These are phyloP conservation scores for Lepidonotus clava DNA, from an alignment of 2,888 invertebrate species.

Conservation along the genomic window DNA sequence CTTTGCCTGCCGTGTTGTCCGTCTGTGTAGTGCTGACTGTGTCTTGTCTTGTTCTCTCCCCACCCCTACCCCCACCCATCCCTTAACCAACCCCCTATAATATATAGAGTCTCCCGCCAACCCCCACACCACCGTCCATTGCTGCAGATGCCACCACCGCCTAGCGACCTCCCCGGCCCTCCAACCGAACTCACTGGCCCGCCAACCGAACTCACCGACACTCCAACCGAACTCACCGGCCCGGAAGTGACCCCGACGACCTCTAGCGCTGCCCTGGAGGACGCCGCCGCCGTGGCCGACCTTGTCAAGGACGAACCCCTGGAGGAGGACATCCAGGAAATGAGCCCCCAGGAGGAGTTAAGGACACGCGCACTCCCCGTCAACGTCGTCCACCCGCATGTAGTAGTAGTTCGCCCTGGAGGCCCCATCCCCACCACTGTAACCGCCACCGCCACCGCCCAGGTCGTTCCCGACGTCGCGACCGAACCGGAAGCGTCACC, in stretches of 20 bases:
- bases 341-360: not conserved
- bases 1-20: conserved; percentile 39
- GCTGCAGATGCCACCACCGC: conserved; percentile 11
- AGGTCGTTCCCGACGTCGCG: too few relatives aligned
- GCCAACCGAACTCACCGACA: not conserved
- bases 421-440: not conserved
- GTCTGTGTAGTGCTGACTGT: conserved; percentile 12
- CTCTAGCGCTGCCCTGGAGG: not conserved
- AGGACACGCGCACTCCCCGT: too few relatives aligned
- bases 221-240: not conserved
- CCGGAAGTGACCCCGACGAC: not conserved
- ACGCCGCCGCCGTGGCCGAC: not conserved
- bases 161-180: not conserved
- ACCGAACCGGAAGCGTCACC: too few relatives aligned
- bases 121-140: not conserved
- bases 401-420: not conserved
- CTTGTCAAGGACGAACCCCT: not conserved
- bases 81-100: too few relatives aligned
- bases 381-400: not conserved
- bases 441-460: not conserved
- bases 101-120: not conserved
- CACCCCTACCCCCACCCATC: not conserved
- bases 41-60: not conserved
- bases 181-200: too few relatives aligned
- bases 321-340: not conserved